Percentiles rank a stretch among this genome's conserved stretches.
phyloP scores from a whole-genome alignment of 2,888 invertebrate genomes.

The Spicauda simplicius region DNA sequence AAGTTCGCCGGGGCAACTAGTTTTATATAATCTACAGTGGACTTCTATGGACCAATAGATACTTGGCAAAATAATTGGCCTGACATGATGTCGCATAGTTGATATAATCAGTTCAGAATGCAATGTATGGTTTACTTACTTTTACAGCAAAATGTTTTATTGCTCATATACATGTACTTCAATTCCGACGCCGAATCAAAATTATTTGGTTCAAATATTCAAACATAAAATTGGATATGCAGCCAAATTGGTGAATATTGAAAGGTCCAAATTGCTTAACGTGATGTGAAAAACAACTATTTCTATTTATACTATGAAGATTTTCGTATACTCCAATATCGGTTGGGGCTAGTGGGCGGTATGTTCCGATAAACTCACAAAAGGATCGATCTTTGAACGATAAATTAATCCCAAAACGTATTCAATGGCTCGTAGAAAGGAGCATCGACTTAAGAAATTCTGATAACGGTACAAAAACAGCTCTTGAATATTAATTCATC shows the following conservation, averaged over 20 bases:
- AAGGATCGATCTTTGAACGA: constrained; percentile 54
- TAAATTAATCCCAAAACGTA: constrained; percentile 62
- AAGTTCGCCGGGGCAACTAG: no score
- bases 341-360: constrained; percentile 43
- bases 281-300: constrained; percentile 21
- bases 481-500: constrained; percentile 40
- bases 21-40: no score
- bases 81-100: no score
- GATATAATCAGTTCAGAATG: no score
- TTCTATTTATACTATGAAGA: constrained; percentile 7
- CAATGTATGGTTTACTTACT: not conserved
- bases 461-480: constrained; percentile 51
- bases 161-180: not conserved
- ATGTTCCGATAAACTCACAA: constrained; percentile 52
- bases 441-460: constrained; percentile 47
- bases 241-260: constrained; percentile 24
- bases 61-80: no score
- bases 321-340: constrained; percentile 33
- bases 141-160: not conserved
- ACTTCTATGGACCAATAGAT: no score
- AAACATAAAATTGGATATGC: constrained; percentile 23
- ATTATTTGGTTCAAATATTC: constrained; percentile 26
- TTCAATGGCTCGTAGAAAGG: constrained; percentile 53
- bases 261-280: constrained; percentile 20
- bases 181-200: not conserved